phyloP scores from a whole-genome alignment of 2,888 invertebrate genomes.

The Agrotis ipsilon region DNA sequence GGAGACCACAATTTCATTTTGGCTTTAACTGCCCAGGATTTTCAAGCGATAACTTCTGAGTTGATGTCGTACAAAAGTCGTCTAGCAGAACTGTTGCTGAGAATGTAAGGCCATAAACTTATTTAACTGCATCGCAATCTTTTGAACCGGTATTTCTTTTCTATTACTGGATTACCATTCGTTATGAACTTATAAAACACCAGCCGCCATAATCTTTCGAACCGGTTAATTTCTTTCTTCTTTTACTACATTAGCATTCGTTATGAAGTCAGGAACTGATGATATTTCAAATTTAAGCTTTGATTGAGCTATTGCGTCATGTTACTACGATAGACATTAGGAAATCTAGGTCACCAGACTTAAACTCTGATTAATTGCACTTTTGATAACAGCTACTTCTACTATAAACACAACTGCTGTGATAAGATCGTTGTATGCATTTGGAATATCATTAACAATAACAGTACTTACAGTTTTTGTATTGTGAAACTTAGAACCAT shows the following conservation, averaged over 20 bases:
- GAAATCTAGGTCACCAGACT: conserved; percentile 31
- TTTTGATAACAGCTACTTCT: conserved; percentile 11
- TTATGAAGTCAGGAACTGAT: not conserved
- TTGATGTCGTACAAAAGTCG: conserved; percentile 27
- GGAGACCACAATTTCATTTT: not conserved
- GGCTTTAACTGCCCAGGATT: not conserved
- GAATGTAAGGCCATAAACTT: conserved; percentile 38
- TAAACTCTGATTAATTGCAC: conserved; percentile 3
- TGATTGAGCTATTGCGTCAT: conserved; percentile 2
- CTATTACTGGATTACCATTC: not conserved
- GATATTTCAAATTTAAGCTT: not conserved
- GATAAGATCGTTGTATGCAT: not conserved
- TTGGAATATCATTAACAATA: not conserved
- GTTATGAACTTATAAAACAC: not conserved
- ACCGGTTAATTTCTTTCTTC: conserved; percentile 24
- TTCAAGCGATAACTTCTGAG: not conserved
- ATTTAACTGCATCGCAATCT: conserved; percentile 14
- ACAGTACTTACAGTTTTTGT: not conserved
- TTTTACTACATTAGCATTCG: not conserved
- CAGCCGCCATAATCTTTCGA: conserved; percentile 11
- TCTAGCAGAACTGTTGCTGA: not conserved
- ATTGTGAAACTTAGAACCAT: not conserved
- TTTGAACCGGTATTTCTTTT: conserved; percentile 19
- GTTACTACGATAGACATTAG: not conserved
- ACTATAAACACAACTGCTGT: not conserved